phyloP scores from a whole-genome alignment of 2,888 invertebrate genomes.

The Caenorhabditis angaria region DNA sequence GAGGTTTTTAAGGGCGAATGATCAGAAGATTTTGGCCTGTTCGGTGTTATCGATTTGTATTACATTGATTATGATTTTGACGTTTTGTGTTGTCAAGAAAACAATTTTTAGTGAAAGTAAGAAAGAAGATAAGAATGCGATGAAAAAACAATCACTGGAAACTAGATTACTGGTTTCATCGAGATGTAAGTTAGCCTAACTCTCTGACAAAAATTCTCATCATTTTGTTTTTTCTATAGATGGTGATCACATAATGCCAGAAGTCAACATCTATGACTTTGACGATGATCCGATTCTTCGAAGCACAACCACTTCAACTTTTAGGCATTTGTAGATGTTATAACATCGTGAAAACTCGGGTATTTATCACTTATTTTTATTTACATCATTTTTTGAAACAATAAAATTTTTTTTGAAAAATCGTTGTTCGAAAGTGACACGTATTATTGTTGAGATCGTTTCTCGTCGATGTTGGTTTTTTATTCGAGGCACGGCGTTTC shows the following conservation, averaged over 20 bases:
- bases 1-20: constrained; percentile 27
- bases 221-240: constrained; percentile 13
- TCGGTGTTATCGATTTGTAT: constrained; percentile 55
- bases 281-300: constrained; percentile 49
- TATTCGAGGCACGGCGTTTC: not conserved
- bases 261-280: constrained; percentile 47
- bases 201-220: not conserved
- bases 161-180: constrained; percentile 50
- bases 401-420: not conserved
- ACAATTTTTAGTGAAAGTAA: constrained; percentile 10
- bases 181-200: constrained; percentile 28
- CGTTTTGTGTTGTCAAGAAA: constrained; percentile 57
- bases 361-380: not conserved
- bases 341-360: not conserved
- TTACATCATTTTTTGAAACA: too few relatives aligned
- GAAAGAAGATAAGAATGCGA: constrained; percentile 6
- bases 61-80: constrained; percentile 61
- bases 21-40: constrained; percentile 63
- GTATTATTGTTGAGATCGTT: not conserved
- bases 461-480: not conserved
- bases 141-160: constrained; percentile 45
- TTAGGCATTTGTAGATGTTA: not conserved
- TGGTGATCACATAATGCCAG: constrained; percentile 38
- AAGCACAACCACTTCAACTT: constrained; percentile 19
- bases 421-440: not conserved